Evolutionary conservation across 2,888 invertebrate genomes (phyloP), one percentile per base, ranked within the genome.

Genomic region (Drosophila borealis): DNA sequence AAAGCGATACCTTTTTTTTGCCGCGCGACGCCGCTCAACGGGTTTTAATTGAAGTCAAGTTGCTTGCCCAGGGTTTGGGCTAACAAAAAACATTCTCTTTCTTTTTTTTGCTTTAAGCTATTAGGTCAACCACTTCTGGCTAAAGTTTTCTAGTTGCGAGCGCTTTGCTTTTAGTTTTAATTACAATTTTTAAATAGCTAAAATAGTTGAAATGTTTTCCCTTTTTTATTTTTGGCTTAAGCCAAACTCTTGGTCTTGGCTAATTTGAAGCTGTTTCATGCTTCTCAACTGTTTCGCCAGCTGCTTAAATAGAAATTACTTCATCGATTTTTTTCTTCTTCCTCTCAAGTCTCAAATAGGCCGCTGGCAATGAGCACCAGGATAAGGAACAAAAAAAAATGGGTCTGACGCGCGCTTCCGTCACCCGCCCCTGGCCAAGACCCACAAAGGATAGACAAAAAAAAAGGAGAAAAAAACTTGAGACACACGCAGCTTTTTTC

Each of bases 31-130:
- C 14, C 39, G 64, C 69, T 81, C 69, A 81, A 80, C 74, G 72
- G 74, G 81, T 70, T 81, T 50, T 81, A 83, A 81, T 80, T 81
- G 74, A 80, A 81, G 81, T 81, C 81, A 81, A 81, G 81, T 81
- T 83, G 70, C 8, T 25, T 6, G 25, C 25, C 6, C 25, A 45
- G 69, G 17, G 33, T 21, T 33, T 4, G 14, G 21, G 13, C 25
- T 17, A 8, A 21, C 0, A 45, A 14, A 4, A 2, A 19, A 29
- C 5, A 6, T 29, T 29, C 29, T 8, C 29, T 8, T 29, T 0
- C 2, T 29, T 8, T 2, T n/a, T 21, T 21, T 41, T 9, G 36
- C n/a, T 6, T 19, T 34, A 53, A 3, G 17, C 37, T 37, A 50
- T 69, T 50, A 34, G 37, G 37, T 14, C 33, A 29, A 49, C 10